These are phyloP conservation scores for Neodon shergylaensis DNA, from an alignment of 2,113 vertebrate genomes.

Conservation along the genomic window DNA sequence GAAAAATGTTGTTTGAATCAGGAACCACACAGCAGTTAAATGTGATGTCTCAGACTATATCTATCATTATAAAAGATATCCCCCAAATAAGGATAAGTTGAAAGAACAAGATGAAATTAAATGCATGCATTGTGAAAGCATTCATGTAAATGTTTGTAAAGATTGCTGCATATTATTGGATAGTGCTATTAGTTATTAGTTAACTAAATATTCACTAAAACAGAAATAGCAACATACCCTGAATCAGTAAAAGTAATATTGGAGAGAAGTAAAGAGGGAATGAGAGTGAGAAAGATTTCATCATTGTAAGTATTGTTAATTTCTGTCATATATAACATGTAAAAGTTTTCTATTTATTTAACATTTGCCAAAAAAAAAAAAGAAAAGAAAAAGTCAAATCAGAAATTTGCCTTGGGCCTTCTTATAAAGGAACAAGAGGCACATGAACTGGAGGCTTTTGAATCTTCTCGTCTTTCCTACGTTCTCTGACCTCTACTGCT, in stretches of 20 bases:
- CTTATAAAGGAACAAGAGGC: background rate
- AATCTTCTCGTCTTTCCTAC: background rate
- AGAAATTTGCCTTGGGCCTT: background rate
- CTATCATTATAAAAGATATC: background rate
- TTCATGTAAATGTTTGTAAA: background rate
- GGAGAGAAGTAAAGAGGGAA: background rate
- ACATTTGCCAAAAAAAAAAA: background rate
- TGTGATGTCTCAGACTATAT: background rate
- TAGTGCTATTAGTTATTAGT: background rate
- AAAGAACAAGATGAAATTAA: background rate
- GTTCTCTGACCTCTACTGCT: background rate
- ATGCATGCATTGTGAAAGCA: background rate
- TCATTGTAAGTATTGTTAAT: background rate
- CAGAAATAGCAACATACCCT: background rate
- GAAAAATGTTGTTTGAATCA: background rate
- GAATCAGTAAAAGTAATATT: background rate
- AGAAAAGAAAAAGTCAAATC: background rate
- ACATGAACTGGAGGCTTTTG: background rate
- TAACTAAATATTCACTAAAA: conserved; percentile 14
- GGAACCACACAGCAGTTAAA: background rate
- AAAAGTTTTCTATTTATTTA: background rate
- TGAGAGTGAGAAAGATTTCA: background rate
- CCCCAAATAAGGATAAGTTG: background rate
- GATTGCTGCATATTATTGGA: background rate
- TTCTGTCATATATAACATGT: background rate